phyloP scores from a whole-genome alignment of 1,140 invertebrate species.

The Gryon sp. region DNA sequence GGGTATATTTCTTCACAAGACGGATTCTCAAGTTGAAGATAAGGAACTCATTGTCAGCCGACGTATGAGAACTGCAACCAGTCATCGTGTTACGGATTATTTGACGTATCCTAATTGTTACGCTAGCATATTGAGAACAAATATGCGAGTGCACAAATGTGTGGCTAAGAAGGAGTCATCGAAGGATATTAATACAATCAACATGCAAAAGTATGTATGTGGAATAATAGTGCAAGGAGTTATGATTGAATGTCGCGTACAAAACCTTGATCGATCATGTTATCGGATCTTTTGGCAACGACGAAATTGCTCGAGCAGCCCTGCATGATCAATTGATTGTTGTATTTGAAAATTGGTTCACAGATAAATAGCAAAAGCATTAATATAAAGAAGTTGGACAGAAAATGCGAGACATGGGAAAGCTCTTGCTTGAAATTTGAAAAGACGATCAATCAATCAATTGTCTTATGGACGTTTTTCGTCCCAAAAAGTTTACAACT shows the following conservation, averaged over 20 bases:
- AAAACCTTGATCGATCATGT: too few species aligned
- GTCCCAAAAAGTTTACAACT: neutral
- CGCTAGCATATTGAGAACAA: neutral
- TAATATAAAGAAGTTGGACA: constrained; percentile 9
- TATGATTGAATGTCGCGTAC: neutral
- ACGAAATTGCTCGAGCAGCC: constrained; percentile 1
- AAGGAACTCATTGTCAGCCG: constrained; percentile 7
- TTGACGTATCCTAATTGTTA: constrained; percentile 1
- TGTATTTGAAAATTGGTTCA: constrained; percentile 14
- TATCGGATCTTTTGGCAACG: neutral
- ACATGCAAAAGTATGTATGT: neutral
- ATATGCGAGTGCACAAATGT: neutral
- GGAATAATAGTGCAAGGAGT: constrained; percentile 9
- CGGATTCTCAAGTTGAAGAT: neutral
- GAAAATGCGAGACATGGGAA: constrained; percentile 11
- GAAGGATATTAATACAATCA: neutral
- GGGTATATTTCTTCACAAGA: constrained; percentile 9
- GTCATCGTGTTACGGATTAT: neutral
- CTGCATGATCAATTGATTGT: constrained; percentile 3
- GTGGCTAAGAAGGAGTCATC: neutral
- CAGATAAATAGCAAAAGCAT: constrained; percentile 5
- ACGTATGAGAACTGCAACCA: neutral
- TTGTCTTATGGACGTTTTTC: neutral
- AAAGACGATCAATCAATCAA: neutral
- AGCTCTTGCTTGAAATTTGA: neutral